Percentiles rank a stretch among this genome's conserved stretches.
These are phyloP conservation scores for Drosophila persimilis DNA, from an alignment of 1,140 invertebrate genomes.

Conservation along the genomic window DNA sequence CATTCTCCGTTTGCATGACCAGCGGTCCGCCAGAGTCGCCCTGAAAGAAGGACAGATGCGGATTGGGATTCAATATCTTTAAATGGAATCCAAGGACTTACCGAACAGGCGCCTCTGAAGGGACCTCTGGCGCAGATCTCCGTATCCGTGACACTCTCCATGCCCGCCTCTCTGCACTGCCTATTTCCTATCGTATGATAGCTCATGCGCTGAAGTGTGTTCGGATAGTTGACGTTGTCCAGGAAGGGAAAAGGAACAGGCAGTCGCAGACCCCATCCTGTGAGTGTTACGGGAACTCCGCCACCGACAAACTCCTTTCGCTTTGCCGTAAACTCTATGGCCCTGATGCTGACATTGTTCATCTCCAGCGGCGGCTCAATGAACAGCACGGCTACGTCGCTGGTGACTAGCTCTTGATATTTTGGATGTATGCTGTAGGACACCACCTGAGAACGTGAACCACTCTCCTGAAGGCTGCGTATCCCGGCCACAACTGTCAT, in stretches of 20 bases:
- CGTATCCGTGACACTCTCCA: conserved; percentile 67
- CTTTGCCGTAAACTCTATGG: conserved; percentile 44
- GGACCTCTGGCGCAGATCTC: conserved; percentile 84
- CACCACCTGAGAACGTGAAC: conserved; percentile 54
- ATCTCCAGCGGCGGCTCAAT: conserved; percentile 55
- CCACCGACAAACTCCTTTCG: conserved; percentile 44
- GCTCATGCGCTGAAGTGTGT: conserved; percentile 62
- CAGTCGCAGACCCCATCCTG: conserved; percentile 77
- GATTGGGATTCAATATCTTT: background rate
- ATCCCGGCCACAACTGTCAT: conserved; percentile 84
- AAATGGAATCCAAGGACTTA: conserved; percentile 29
- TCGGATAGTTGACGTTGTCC: conserved; percentile 64
- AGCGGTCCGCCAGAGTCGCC: conserved; percentile 90
- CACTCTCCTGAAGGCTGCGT: conserved; percentile 80
- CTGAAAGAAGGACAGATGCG: conserved; percentile 71
- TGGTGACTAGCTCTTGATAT: conserved; percentile 66
- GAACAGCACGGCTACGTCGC: conserved; percentile 74
- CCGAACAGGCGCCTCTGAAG: conserved; percentile 82
- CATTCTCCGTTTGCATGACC: conserved; percentile 48
- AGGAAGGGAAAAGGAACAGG: conserved; percentile 60
- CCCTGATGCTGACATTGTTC: conserved; percentile 46
- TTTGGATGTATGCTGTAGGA: conserved; percentile 64
- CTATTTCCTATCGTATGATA: conserved; percentile 72
- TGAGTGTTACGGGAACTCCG: conserved; percentile 61
- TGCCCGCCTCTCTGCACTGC: conserved; percentile 58